These are phyloP conservation scores for Pungitius pungitius DNA, from an alignment of 2,113 vertebrate species.

Conservation along the genomic window DNA sequence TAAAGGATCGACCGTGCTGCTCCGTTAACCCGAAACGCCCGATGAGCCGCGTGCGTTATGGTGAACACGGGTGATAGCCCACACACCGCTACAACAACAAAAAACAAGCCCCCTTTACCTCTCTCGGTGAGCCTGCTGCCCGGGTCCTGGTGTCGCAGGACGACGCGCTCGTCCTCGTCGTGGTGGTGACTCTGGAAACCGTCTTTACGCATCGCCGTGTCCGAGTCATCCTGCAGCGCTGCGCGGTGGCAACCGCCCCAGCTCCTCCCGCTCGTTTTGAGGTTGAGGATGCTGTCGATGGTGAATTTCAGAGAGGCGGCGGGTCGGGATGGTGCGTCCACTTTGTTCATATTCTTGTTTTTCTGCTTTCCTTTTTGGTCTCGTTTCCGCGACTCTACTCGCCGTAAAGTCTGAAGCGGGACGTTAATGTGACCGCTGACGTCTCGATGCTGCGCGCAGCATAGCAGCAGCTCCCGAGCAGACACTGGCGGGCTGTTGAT, in stretches of 20 bases:
- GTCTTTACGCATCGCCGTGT: conserved; percentile 51
- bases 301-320: conserved; percentile 83
- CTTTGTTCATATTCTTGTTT: conserved; percentile 84
- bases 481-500: conserved; percentile 57
- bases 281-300: conserved; percentile 84
- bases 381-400: conserved; percentile 32
- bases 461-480: conserved; percentile 75
- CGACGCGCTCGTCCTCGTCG: conserved; percentile 54
- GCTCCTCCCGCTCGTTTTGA: conserved; percentile 74
- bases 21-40: not conserved
- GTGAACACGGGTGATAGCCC: not conserved
- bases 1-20: not conserved
- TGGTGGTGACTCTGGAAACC: conserved; percentile 52
- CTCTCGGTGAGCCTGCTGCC: conserved; percentile 47
- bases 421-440: conserved; percentile 49
- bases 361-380: not conserved
- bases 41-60: conserved; percentile 20
- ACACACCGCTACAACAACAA: not conserved
- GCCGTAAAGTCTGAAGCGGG: conserved; percentile 23
- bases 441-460: conserved; percentile 67
- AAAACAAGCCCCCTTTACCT: conserved; percentile 63
- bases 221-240: conserved; percentile 55
- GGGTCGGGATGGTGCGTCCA: conserved; percentile 79
- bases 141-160: conserved; percentile 38
- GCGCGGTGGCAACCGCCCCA: conserved; percentile 66